Percentiles rank a stretch among this genome's conserved stretches.
These are phyloP conservation scores for Betta splendens DNA, from an alignment of 2,797 vertebrate genomes.

Conservation along the genomic window DNA sequence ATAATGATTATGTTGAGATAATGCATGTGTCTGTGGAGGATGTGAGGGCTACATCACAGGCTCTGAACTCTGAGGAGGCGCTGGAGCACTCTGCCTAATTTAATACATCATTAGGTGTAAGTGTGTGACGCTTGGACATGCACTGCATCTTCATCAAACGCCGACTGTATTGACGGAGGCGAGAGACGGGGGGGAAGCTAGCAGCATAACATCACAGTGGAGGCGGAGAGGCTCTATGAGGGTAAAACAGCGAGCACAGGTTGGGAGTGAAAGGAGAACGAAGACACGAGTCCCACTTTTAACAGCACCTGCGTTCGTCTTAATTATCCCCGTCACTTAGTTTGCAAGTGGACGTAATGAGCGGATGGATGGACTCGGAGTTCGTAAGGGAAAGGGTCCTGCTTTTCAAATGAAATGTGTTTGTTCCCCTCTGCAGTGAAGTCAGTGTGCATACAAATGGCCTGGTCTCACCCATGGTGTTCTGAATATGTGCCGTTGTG, in stretches of 20 bases:
- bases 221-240: too few species aligned
- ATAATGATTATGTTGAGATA: not conserved
- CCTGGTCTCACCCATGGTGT: too few species aligned
- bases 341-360: not conserved
- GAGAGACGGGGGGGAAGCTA: not conserved
- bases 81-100: slow-evolving; percentile 2
- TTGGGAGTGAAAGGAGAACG: too few species aligned
- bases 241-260: too few species aligned
- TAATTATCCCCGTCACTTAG: not conserved
- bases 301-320: not conserved
- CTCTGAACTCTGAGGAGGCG: not conserved
- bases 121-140: slow-evolving; percentile 1
- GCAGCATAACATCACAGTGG: slow-evolving; percentile 3
- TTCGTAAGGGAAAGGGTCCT: not conserved
- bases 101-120: slow-evolving; percentile 26
- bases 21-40: not conserved
- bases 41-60: slow-evolving; percentile 7
- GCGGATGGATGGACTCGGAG: too few species aligned
- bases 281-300: too few species aligned
- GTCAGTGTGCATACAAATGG: too few species aligned
- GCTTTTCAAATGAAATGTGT: not conserved
- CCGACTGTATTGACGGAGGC: slow-evolving; percentile 4
- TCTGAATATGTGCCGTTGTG: too few species aligned
- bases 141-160: slow-evolving; percentile 27
- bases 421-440: not conserved